phyloP scores from a whole-genome alignment of 2,113 vertebrate genomes.

The Phocoena phocoena region DNA sequence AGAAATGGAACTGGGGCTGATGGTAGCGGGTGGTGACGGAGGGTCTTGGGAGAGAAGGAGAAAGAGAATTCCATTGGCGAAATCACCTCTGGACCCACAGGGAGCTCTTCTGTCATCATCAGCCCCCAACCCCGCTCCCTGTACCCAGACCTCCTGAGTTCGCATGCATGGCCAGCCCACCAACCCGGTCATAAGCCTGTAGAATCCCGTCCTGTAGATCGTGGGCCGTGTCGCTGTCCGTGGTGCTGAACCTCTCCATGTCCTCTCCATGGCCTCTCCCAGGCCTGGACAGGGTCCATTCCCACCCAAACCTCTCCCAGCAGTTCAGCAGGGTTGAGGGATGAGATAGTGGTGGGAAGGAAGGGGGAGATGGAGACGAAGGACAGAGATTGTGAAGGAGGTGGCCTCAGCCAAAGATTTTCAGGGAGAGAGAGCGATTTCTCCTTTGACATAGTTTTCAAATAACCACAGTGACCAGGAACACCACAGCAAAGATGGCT shows the following conservation, averaged over 20 bases:
- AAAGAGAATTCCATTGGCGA: neutral
- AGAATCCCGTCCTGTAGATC: rapidly evolving
- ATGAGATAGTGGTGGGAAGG: neutral
- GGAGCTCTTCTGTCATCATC: neutral
- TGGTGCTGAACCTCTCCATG: constrained; percentile 40
- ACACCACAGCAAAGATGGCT: neutral
- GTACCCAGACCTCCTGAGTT: neutral
- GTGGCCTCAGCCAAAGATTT: constrained; percentile 28
- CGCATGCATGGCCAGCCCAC: rapidly evolving
- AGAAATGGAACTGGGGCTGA: neutral
- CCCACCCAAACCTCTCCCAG: neutral
- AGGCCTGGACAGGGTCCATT: rapidly evolving
- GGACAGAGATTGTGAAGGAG: neutral
- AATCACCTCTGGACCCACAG: neutral
- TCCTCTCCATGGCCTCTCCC: rapidly evolving
- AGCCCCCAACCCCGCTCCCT: neutral
- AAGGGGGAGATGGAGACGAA: neutral
- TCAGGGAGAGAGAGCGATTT: neutral
- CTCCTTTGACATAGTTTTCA: neutral
- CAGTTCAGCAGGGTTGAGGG: neutral
- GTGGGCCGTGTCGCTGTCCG: neutral
- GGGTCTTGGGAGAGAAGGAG: neutral
- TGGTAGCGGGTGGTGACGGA: too few relatives aligned
- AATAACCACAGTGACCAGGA: neutral
- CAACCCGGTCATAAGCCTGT: rapidly evolving